Conservation (phyloP, 2,113 vertebrate species). For the Astatoreochromis straeleni region DNA sequence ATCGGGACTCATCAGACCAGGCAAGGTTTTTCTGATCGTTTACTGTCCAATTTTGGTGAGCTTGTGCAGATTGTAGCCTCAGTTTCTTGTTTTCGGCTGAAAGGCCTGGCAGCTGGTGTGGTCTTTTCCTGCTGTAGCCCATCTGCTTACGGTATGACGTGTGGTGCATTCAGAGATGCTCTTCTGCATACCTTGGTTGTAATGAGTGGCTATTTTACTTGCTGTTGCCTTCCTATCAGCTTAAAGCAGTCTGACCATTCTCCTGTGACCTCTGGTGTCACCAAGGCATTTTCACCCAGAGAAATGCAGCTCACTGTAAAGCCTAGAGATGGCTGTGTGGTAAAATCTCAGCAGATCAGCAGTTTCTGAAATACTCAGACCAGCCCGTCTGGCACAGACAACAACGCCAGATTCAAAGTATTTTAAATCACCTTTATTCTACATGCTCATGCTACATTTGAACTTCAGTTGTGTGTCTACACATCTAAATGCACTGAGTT, state of each 20-base stretch:
- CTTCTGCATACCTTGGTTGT: not conserved
- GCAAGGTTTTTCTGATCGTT: not conserved
- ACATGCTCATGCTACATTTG: fast-evolving
- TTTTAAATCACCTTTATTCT: not conserved
- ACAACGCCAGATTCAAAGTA: fast-evolving
- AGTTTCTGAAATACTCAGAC: not conserved
- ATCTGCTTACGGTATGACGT: not conserved
- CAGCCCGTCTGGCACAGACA: not conserved
- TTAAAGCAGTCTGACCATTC: not conserved
- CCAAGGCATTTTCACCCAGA: not conserved
- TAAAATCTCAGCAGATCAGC: not conserved
- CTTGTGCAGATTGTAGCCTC: not conserved
- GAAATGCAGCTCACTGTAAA: not conserved
- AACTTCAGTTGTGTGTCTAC: not conserved
- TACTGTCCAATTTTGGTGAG: not conserved
- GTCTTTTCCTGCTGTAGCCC: not conserved
- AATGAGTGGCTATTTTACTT: not conserved
- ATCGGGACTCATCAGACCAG: not conserved
- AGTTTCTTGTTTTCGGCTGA: not conserved
- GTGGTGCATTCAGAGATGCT: not conserved
- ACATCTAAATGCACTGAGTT: not conserved
- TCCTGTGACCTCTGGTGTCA: not conserved
- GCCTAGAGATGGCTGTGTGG: not conserved
- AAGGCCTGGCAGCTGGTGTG: not conserved
- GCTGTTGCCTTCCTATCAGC: fast-evolving